Conservation (phyloP, 2,888 invertebrate genomes). For the Heliconius ethilla region DNA sequence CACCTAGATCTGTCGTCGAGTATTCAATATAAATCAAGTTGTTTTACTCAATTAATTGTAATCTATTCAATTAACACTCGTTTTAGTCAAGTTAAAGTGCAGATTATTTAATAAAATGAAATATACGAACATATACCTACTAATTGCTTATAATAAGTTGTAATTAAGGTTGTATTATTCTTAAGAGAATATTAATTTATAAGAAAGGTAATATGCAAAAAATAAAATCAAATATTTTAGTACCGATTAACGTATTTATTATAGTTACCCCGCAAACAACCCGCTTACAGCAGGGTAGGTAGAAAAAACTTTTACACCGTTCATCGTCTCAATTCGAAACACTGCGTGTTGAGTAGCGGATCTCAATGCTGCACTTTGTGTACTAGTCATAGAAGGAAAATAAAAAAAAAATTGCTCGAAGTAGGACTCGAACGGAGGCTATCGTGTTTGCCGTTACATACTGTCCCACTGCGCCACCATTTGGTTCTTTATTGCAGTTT, state of each 20-base stretch:
- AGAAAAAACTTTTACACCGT: background rate
- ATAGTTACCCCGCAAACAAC: too few relatives aligned
- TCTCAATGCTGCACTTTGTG: background rate
- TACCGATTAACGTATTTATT: too few relatives aligned
- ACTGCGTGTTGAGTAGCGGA: background rate
- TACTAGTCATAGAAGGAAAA: background rate
- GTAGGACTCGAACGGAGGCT: too few relatives aligned
- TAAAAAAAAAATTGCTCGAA: too few relatives aligned
- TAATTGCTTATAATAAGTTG: background rate
- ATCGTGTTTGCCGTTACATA: too few relatives aligned
- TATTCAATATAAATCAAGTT: constrained; percentile 16
- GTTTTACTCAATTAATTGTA: constrained; percentile 21
- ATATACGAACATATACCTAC: background rate
- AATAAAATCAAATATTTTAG: too few relatives aligned
- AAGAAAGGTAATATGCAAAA: background rate
- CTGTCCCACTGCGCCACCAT: too few relatives aligned
- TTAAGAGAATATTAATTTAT: background rate
- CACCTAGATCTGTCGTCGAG: constrained; percentile 30
- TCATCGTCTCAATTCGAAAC: background rate
- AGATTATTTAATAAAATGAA: background rate
- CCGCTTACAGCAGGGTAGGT: too few relatives aligned
- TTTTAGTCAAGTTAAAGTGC: background rate
- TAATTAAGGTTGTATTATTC: background rate
- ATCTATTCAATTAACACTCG: constrained; percentile 17
- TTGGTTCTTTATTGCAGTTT: too few relatives aligned